Percentiles rank a stretch among this genome's conserved stretches.
These are phyloP conservation scores for Stomatorhinus walkeri DNA, from an alignment of 2,797 vertebrate species.

Conservation along the genomic window DNA sequence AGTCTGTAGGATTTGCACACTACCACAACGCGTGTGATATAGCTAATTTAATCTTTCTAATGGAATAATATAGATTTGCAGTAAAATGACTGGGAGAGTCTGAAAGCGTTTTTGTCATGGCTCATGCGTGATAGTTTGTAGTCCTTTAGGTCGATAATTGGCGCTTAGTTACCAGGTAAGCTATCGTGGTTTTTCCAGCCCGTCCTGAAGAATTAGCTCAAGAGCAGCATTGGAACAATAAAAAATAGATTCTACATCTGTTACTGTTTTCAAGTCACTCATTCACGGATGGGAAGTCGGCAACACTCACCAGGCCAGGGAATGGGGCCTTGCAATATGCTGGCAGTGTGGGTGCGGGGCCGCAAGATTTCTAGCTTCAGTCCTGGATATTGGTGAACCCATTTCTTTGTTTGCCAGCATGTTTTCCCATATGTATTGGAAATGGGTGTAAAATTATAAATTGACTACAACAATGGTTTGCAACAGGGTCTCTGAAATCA, in stretches of 20 bases:
- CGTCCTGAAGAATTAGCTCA: background rate
- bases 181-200: background rate
- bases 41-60: background rate
- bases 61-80: background rate
- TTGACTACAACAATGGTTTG: background rate
- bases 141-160: background rate
- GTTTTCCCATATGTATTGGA: background rate
- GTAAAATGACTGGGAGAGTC: background rate
- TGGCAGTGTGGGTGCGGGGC: background rate
- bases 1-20: background rate
- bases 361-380: background rate
- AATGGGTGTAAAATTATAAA: background rate
- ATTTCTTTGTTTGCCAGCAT: background rate
- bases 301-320: background rate
- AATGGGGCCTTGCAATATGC: background rate
- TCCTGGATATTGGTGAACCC: background rate
- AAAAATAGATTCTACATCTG: background rate
- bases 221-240: background rate
- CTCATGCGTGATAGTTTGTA: background rate
- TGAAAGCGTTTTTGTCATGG: background rate
- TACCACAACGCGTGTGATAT: background rate
- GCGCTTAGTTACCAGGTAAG: background rate
- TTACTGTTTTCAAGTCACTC: background rate
- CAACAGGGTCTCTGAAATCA: background rate
- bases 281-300: background rate